Evolutionary conservation across 2,797 vertebrate species (phyloP).

Genomic region (Merluccius polli): DNA sequence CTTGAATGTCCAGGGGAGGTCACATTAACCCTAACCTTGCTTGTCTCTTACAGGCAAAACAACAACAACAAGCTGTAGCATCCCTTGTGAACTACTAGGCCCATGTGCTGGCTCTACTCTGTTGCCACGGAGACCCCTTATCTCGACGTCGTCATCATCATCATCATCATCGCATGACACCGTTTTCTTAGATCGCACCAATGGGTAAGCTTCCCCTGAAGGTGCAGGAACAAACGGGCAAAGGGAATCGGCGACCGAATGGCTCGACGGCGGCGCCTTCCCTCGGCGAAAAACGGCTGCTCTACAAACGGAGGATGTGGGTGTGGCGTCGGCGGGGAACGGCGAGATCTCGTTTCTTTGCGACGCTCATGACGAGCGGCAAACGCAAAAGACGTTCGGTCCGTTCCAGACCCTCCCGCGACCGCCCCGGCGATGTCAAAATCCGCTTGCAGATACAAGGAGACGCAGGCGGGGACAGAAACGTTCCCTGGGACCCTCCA

Average conservation of each 20-base stretch:
- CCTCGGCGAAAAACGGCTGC: constrained; percentile 48
- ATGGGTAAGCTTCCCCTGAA: constrained; percentile 19
- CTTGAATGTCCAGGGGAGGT: too few species aligned
- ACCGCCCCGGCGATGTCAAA: background rate
- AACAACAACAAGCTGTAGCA: background rate
- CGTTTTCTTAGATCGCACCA: background rate
- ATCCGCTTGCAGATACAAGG: constrained; percentile 6
- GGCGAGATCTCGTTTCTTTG: constrained; percentile 29
- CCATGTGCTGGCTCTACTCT: background rate
- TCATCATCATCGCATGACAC: constrained; percentile 15
- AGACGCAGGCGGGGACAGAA: background rate
- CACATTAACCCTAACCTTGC: background rate
- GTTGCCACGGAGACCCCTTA: background rate
- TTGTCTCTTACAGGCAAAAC: background rate
- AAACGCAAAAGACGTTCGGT: background rate
- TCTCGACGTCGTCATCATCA: constrained; percentile 7
- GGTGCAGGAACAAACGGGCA: constrained; percentile 10
- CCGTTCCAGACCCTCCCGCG: background rate
- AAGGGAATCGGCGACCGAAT: constrained; percentile 28
- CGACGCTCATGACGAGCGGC: constrained; percentile 17
- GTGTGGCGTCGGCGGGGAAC: constrained; percentile 54
- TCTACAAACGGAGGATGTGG: constrained; percentile 56
- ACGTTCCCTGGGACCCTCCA: background rate
- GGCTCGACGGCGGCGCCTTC: constrained; percentile 30
- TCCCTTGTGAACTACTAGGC: background rate